Base-by-base conservation (phyloP, 1,140 invertebrate species). In the Papilio polytes region DNA sequence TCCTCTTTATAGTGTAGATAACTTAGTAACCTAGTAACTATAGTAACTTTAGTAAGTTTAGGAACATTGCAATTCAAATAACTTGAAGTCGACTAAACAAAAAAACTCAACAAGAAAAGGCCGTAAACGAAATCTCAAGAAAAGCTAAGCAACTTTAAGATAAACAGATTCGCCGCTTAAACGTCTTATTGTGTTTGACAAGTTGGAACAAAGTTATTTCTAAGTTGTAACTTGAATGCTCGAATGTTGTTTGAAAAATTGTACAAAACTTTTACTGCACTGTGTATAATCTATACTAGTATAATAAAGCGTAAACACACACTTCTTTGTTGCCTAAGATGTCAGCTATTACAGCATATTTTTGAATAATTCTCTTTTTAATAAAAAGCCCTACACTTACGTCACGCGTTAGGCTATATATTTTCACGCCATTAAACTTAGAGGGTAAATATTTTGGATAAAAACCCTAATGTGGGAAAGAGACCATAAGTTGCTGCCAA, bases 61-160 rank as follows among this genome's bases (percentile, higher is more conserved):
- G 51, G n/a, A 53, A n/a, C 51, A 6, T 53, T 15, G 51, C 59
- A 66, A 26, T 26, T 26, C 59, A 66, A 66, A 26, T 66, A 63
- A 63, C 20, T 22, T 22, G 18, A 51, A 51, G 13, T 63, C 9
- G 10, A 12, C 22, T 22, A 63, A 12, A 63, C 20, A 63, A 12
- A 63, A 36, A 70, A 70, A 70, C 22, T 18, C 0, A 63, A 63
- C 59, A 70, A 31, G 22, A 7, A 31, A 70, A 70, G 26, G 63
- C 13, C 63, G 63, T 70, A 70, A 70, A 70, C 63, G 15, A 70
- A 70, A 70, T 26, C 63, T 70, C 59, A 66, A 66, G 22, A 31
- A 66, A 26, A 63, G n/a, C 56, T 63, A 63, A 66, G 53, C 53
- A 56, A 70, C 26, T 70, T 70, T 70, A 31, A 70, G 63, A 70